These are phyloP conservation scores for Leistus spinibarbis DNA, from an alignment of 2,888 invertebrate genomes.

Conservation along the genomic window DNA sequence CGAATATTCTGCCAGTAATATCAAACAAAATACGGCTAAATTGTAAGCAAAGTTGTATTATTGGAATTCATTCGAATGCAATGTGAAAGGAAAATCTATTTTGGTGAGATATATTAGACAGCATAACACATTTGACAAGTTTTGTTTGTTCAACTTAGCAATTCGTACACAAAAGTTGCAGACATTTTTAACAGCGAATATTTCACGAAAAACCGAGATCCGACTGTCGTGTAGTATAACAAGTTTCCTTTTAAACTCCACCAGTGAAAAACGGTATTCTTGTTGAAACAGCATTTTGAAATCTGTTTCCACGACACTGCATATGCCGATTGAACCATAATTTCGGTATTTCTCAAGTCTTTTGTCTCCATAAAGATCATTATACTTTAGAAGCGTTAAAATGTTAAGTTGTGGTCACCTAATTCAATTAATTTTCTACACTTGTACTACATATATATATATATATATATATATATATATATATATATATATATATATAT, in stretches of 20 bases:
- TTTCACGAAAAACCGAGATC: neutral
- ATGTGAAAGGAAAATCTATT: no score
- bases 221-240: neutral
- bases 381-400: no score
- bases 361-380: neutral
- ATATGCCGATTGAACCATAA: neutral
- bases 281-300: neutral
- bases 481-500: neutral
- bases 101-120: no score
- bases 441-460: neutral
- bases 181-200: neutral
- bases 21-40: no score
- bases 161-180: neutral
- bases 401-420: neutral
- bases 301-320: neutral
- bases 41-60: no score
- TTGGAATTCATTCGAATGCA: no score
- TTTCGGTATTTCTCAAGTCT: neutral
- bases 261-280: neutral
- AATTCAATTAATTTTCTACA: neutral
- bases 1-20: no score
- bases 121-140: no score
- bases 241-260: neutral
- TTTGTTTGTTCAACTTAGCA: neutral
- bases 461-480: neutral